Evolutionary conservation across 2,113 vertebrate genomes (phyloP).

Genomic region (Nannospalax galili): DNA sequence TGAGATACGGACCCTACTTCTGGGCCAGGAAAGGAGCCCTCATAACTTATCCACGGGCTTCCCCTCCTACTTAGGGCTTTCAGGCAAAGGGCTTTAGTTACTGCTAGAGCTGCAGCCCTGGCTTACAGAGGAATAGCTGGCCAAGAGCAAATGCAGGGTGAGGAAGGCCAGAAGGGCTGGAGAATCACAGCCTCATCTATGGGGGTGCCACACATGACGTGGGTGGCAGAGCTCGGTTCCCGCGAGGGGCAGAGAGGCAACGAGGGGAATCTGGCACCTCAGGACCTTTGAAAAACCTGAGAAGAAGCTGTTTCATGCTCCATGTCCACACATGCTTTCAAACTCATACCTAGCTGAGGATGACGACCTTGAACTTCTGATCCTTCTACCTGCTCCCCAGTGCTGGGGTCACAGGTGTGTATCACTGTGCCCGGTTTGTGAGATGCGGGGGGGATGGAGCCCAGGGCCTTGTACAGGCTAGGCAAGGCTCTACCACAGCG

Average conservation of each 20-base stretch:
- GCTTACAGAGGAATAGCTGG: conserved; percentile 64
- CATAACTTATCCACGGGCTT: conserved; percentile 69
- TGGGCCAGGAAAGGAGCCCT: background rate
- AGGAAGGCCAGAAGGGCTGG: background rate
- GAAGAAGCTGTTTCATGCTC: background rate
- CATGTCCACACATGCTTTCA: no score
- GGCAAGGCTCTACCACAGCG: no score
- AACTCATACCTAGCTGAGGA: background rate
- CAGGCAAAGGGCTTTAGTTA: conserved; percentile 72
- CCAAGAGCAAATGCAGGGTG: conserved; percentile 62
- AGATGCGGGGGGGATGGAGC: no score
- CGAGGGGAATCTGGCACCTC: background rate
- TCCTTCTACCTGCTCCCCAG: no score
- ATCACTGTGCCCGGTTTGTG: no score
- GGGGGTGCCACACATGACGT: background rate
- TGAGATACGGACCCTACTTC: background rate
- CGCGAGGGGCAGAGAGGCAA: no score
- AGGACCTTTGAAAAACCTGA: background rate
- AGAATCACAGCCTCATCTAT: background rate
- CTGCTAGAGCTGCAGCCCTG: conserved; percentile 40
- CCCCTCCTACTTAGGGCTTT: conserved; percentile 84
- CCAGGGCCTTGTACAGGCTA: no score
- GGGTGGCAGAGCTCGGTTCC: accelerated
- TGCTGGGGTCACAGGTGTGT: no score
- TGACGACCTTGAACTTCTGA: no score